Conservation (phyloP, 92 coral and sea anemone species). For the Actinernus sp. region DNA sequence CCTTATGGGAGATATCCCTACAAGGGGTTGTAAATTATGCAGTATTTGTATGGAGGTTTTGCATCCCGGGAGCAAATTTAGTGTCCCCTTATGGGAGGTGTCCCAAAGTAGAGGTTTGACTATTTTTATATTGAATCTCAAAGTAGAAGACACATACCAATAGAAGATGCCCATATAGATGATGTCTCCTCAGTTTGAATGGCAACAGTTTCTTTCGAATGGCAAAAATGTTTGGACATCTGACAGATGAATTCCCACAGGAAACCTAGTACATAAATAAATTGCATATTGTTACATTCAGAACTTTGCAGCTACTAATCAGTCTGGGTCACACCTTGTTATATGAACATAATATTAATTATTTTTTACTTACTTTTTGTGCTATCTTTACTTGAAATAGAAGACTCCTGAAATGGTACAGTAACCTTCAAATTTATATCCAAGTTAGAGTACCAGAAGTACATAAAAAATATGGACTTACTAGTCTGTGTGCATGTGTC, state of each 20-base stretch:
- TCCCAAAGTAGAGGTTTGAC: too few relatives aligned
- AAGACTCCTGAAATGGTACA: slow-evolving; percentile 7
- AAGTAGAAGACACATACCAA: slow-evolving; percentile 30
- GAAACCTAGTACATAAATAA: slow-evolving; percentile 24
- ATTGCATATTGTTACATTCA: background rate
- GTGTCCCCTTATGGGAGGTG: too few relatives aligned
- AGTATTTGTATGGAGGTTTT: too few relatives aligned
- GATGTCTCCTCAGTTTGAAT: slow-evolving; percentile 50
- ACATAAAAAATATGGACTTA: too few relatives aligned
- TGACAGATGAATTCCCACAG: slow-evolving; percentile 44
- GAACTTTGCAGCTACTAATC: background rate
- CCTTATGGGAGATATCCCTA: too few relatives aligned
- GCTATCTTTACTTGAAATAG: slow-evolving; percentile 12
- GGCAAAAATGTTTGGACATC: slow-evolving; percentile 23
- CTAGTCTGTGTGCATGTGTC: too few relatives aligned
- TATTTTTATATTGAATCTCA: background rate
- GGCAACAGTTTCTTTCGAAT: slow-evolving; percentile 23
- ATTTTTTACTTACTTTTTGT: slow-evolving; percentile 15
- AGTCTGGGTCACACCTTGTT: background rate
- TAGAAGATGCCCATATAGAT: slow-evolving; percentile 27
- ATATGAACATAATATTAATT: background rate
- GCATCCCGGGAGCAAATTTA: too few relatives aligned
- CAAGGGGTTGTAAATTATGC: too few relatives aligned
- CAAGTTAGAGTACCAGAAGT: too few relatives aligned
- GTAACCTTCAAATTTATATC: too few relatives aligned